Conservation (phyloP, 2,888 invertebrate genomes). For the Lydus trimaculatus region DNA sequence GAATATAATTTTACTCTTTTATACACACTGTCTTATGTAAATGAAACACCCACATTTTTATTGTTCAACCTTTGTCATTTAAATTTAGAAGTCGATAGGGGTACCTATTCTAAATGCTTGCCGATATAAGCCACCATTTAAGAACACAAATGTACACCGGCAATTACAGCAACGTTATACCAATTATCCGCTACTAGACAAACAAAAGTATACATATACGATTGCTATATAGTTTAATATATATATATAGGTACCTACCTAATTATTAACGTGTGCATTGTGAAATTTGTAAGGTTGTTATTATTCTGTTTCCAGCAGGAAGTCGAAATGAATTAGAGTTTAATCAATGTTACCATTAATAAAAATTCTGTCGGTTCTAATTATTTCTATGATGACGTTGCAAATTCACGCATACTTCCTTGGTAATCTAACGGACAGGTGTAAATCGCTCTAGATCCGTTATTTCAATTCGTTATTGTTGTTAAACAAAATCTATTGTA, state of each 20-base stretch:
- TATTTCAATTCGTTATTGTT: background rate
- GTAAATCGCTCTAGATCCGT: constrained; percentile 16
- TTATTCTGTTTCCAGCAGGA: background rate
- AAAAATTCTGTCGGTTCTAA: constrained; percentile 10
- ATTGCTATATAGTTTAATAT: too few species aligned
- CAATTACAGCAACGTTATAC: too few species aligned
- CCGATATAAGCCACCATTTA: too few species aligned
- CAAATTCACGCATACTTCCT: constrained; percentile 18
- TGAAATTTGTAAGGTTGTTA: background rate
- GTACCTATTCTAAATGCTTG: too few species aligned
- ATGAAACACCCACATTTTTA: constrained; percentile 2
- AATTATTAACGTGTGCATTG: background rate
- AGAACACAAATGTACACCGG: too few species aligned
- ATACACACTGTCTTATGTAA: background rate
- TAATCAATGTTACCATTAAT: background rate
- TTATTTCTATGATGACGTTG: constrained; percentile 17
- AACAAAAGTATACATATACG: too few species aligned
- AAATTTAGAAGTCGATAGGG: too few species aligned
- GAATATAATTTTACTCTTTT: background rate
- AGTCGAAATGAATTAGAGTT: constrained; percentile 12
- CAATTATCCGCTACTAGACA: too few species aligned
- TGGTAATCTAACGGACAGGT: constrained; percentile 26
- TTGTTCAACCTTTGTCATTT: background rate
- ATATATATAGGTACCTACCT: too few species aligned
- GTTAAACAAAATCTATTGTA: background rate